A percentile compares a stretch with the other conserved stretches of the same genome.
Conservation (phyloP, 2,888 invertebrate species). For the Philaethria dido region DNA sequence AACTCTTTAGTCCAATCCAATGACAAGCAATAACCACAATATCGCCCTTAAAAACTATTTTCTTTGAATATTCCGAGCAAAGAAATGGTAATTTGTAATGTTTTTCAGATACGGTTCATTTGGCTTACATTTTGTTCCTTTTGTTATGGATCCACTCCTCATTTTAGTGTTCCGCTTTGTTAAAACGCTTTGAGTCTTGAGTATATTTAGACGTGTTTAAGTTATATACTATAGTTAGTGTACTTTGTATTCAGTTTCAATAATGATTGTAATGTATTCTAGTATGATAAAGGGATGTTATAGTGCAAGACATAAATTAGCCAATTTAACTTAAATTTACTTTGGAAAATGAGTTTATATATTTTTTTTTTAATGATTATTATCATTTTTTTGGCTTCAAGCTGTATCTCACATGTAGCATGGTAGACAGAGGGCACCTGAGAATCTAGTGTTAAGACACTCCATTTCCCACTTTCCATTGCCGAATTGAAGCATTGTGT, state of each 20-base stretch:
- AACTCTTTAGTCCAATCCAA: not conserved
- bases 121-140: conserved; percentile 32
- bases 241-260: conserved; percentile 6
- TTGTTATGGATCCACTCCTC: conserved; percentile 35
- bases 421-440: too few relatives aligned
- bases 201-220: conserved; percentile 1
- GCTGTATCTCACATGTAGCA: too few relatives aligned
- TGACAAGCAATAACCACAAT: not conserved
- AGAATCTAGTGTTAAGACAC: too few relatives aligned
- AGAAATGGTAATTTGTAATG: conserved; percentile 37
- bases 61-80: conserved; percentile 11
- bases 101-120: conserved; percentile 39
- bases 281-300: not conserved
- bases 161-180: conserved; percentile 34
- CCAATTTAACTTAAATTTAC: too few relatives aligned
- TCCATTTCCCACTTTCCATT: too few relatives aligned
- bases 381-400: too few relatives aligned
- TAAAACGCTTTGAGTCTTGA: conserved; percentile 28
- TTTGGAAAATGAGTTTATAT: too few relatives aligned
- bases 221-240: not conserved
- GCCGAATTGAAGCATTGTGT: too few relatives aligned
- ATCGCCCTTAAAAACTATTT: not conserved
- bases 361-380: too few relatives aligned
- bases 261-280: not conserved
- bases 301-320: not conserved